A percentile compares a stretch with the other conserved stretches of the same genome.
Conservation (phyloP, 2,888 invertebrate genomes). For the Seladonia tumulorum region DNA sequence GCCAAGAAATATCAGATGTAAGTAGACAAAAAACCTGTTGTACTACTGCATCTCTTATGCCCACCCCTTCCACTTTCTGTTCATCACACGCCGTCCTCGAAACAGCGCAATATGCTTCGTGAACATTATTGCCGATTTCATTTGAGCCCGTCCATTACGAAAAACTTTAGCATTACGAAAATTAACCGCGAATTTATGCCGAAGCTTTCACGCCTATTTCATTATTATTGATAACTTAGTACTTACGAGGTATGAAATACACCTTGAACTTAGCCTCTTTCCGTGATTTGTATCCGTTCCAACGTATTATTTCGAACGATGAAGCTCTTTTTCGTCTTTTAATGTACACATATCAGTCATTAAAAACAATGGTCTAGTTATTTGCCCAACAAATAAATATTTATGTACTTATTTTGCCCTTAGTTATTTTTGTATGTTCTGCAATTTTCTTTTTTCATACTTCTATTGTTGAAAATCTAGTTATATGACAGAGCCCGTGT, state of each 20-base stretch:
- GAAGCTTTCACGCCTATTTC: slow-evolving; percentile 8
- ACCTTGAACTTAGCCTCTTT: slow-evolving; percentile 57
- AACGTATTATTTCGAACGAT: slow-evolving; percentile 68
- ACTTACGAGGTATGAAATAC: slow-evolving; percentile 47
- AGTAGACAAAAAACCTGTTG: slow-evolving; percentile 84
- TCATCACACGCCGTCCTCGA: slow-evolving; percentile 66
- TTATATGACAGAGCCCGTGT: slow-evolving; percentile 18
- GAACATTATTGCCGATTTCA: slow-evolving; percentile 53
- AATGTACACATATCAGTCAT: neutral
- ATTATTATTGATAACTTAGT: slow-evolving; percentile 36
- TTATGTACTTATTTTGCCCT: neutral
- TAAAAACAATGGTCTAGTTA: slow-evolving; percentile 9
- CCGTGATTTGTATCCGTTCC: slow-evolving; percentile 34
- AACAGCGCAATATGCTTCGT: slow-evolving; percentile 73
- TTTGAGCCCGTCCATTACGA: neutral
- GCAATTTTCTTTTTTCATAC: slow-evolving; percentile 20
- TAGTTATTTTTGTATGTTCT: slow-evolving; percentile 14
- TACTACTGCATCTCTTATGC: slow-evolving; percentile 55
- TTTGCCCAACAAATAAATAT: slow-evolving; percentile 8
- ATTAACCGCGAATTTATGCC: slow-evolving; percentile 8
- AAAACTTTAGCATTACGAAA: neutral
- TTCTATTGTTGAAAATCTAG: slow-evolving; percentile 34
- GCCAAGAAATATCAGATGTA: slow-evolving; percentile 95
- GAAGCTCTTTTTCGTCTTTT: slow-evolving; percentile 16
- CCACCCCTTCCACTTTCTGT: slow-evolving; percentile 56